Evolutionary conservation across 2,888 invertebrate species (phyloP).

Genomic region (Rhingia campestris): DNA sequence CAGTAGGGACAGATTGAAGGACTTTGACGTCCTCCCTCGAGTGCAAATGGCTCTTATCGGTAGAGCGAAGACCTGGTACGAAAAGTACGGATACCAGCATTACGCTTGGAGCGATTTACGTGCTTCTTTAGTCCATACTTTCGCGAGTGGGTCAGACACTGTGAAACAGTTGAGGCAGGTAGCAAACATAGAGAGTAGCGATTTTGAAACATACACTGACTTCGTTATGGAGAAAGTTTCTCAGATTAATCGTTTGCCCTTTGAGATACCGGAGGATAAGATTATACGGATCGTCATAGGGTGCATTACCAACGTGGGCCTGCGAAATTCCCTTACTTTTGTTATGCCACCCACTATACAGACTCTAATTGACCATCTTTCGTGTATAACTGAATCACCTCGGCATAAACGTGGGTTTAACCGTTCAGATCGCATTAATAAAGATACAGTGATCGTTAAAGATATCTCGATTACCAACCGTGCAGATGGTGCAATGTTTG

Average conservation of each 20-base stretch:
- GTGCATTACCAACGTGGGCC: constrained; percentile 18
- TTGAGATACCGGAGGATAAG: no score
- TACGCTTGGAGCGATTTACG: constrained; percentile 14
- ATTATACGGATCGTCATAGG: no score
- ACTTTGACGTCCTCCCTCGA: constrained; percentile 12
- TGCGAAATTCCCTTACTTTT: constrained; percentile 37
- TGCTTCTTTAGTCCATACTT: constrained; percentile 5
- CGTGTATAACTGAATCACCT: constrained; percentile 28
- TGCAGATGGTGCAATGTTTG: constrained; percentile 7
- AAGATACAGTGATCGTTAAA: background rate
- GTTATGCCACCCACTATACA: constrained; percentile 45
- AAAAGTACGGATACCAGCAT: constrained; percentile 15
- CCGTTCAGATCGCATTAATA: background rate
- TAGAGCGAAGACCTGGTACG: constrained; percentile 17
- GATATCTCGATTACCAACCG: background rate
- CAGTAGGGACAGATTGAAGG: constrained; percentile 7
- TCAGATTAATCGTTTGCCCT: constrained; percentile 4
- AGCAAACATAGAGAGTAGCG: constrained; percentile 1
- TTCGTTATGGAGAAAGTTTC: background rate
- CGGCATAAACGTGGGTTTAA: constrained; percentile 19
- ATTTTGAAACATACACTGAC: background rate
- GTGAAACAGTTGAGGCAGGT: background rate
- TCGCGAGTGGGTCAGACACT: background rate
- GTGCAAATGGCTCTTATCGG: constrained; percentile 1
- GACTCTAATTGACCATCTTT: constrained; percentile 39